These are phyloP conservation scores for Hydrocynus forskahlii DNA, from an alignment of 2,797 vertebrate genomes.

Conservation along the genomic window DNA sequence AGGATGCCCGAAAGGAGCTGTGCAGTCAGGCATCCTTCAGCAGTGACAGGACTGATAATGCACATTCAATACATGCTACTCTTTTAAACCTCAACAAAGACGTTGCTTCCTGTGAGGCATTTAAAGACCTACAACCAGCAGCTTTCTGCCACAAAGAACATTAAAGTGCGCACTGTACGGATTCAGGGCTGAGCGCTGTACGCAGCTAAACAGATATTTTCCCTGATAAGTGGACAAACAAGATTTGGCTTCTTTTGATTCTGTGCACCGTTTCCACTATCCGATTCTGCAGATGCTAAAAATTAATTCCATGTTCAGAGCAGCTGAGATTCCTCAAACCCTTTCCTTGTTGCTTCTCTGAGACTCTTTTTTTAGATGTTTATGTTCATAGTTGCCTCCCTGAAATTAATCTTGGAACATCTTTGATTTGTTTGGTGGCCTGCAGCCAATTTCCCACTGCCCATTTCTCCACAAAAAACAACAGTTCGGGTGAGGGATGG, in stretches of 20 bases:
- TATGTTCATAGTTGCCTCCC: background rate
- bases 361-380: conserved; percentile 13
- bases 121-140: background rate
- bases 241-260: conserved; percentile 7
- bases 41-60: conserved; percentile 28
- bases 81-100: conserved; percentile 3
- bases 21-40: conserved; percentile 23
- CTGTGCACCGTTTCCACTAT: background rate
- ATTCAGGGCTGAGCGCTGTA: conserved; percentile 1
- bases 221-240: conserved; percentile 24
- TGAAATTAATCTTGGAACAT: conserved; percentile 10
- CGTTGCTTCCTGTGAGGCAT: background rate
- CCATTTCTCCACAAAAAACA: conserved; percentile 13
- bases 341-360: conserved; percentile 15
- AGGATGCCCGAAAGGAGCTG: conserved; percentile 20
- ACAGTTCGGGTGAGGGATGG: conserved; percentile 56
- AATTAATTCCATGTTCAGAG: background rate
- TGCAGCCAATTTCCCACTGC: background rate
- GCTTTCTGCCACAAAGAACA: background rate
- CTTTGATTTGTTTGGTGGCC: conserved; percentile 31
- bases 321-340: background rate
- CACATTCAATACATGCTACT: conserved; percentile 10
- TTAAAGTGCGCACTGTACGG: background rate
- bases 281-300: background rate
- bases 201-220: conserved; percentile 19